Base-by-base conservation (phyloP, 1,140 invertebrate species). In the Drosophila elegans region DNA sequence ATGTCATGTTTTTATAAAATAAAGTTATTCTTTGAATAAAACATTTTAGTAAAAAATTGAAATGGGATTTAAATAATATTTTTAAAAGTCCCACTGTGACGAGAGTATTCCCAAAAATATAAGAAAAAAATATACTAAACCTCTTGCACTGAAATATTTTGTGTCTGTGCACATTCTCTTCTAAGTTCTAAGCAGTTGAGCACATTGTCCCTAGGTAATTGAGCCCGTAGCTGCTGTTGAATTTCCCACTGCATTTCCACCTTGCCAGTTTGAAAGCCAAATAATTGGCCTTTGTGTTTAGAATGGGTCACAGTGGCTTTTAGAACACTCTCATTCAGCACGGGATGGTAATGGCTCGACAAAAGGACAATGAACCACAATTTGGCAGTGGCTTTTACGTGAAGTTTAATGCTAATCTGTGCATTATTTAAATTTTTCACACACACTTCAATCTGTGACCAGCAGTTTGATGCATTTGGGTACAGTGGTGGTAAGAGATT, bases 301-400 rank as follows among this genome's bases (percentile, higher is more conserved):
- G 38, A 57, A 32, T 12, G 57, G 27, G 16, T 42, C 27, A 12
- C 27, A 56, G 16, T 29, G n/a, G 52, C 38, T 41, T 16, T 13
- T 7, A 13, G n/a, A 13, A 32, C 0, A 7, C 46, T 2, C 16
- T 11, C 27, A 25, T 5, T 9, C 0, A 39, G 44, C 34, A 38
- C n/a, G 41, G n/a, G 9, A 38, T 32, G 27, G 27, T 63, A 32
- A 32, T 66, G 44, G 13, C 42, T 11, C 29, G 32, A 71, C 64
- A 71, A 71, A 71, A 69, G 66, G 66, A 71, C 67, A 71, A 56
- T 71, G 67, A 71, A 71, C 67, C 64, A 41, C 34, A 46, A 49
- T 27, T 16, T 16, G 0, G 21, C 34, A 7, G 2, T 6, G 32
- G 34, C n/a, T 29, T 49, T 39, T 25, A 13, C 29, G 0, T 10